These are phyloP conservation scores for Aporophyla lueneburgensis DNA, from an alignment of 2,888 invertebrate species.

Conservation along the genomic window DNA sequence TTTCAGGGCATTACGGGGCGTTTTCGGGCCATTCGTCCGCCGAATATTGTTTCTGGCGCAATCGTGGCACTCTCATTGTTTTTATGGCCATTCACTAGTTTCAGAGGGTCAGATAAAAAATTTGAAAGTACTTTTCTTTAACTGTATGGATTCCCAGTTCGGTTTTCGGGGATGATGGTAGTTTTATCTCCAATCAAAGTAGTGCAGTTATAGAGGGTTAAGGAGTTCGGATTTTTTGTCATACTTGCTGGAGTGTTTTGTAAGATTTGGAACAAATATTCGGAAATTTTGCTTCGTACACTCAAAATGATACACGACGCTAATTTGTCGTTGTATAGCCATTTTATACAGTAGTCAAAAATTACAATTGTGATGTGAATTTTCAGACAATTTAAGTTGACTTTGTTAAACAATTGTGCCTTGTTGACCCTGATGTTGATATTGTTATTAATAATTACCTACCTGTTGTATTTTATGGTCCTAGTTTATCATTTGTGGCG, in stretches of 20 bases:
- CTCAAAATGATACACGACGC: neutral
- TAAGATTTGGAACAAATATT: neutral
- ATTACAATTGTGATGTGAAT: neutral
- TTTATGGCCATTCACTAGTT: slow-evolving; percentile 69
- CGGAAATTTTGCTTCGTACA: neutral
- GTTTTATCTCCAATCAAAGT: slow-evolving; percentile 38
- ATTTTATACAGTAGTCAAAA: neutral
- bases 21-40: slow-evolving; percentile 69
- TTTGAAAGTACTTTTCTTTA: slow-evolving; percentile 55
- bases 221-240: neutral
- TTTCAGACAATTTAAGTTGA: neutral
- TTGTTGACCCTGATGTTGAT: too few relatives aligned
- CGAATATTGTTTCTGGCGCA: slow-evolving; percentile 75
- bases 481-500: too few relatives aligned
- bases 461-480: too few relatives aligned
- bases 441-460: too few relatives aligned
- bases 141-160: slow-evolving; percentile 26
- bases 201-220: neutral
- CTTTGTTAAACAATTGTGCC: neutral
- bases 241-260: neutral
- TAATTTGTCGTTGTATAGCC: neutral
- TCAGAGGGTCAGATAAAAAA: slow-evolving; percentile 62
- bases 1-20: slow-evolving; percentile 67
- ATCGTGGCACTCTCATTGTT: slow-evolving; percentile 69
- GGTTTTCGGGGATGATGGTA: slow-evolving; percentile 18